Evolutionary conservation across 2,113 vertebrate species (phyloP), one percentile per base, ranked within the genome.

Genomic region (Bufo gargarizans): DNA sequence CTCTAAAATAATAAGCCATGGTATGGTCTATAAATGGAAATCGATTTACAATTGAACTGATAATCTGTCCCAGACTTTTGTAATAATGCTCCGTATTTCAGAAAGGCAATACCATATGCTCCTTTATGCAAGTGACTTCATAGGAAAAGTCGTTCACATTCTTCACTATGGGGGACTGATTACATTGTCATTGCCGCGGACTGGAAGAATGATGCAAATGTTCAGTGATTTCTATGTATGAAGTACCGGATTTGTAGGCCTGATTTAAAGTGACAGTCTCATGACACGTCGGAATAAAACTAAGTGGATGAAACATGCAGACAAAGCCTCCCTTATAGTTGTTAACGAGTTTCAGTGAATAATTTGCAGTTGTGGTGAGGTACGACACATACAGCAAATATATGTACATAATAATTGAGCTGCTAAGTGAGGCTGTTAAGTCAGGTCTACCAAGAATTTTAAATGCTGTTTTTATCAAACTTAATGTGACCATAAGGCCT

Each of bases 21-120:
- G 91, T 63, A 88, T 58, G 80, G 0, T 43, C 91, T 93, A 93
- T 92, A 94, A 93, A 92, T 93, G 92, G 93, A 94, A 93, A 90
- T 89, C 90, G 91, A 90, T 91, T 92, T 92, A 91, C 84, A 89
- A 92, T 92, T 92, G 91, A 89, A 92, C 91, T 92, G 91, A 91
- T 91, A 92, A 93, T 78, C 56, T 90, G 91, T 91, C 92, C 92
- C 91, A 16, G 58, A 87, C 91, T 91, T 33, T 92, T 92, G 89
- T 89, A 88, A 93, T 90, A 92, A 92, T 91, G 65, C 71, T 61
- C 80, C 84, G 55, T 88, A 77, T 88, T 67, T 84, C n/a, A 77
- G 71, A 55, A 83, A 83, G 67, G 55, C 80, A 43, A 71, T 77
- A 88, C 80, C 87, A 89, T 90, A 92, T 92, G 92, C 91, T 92